Evolutionary conservation across 2,113 vertebrate genomes (phyloP).

Genomic region (Hemiscyllium ocellatum): DNA sequence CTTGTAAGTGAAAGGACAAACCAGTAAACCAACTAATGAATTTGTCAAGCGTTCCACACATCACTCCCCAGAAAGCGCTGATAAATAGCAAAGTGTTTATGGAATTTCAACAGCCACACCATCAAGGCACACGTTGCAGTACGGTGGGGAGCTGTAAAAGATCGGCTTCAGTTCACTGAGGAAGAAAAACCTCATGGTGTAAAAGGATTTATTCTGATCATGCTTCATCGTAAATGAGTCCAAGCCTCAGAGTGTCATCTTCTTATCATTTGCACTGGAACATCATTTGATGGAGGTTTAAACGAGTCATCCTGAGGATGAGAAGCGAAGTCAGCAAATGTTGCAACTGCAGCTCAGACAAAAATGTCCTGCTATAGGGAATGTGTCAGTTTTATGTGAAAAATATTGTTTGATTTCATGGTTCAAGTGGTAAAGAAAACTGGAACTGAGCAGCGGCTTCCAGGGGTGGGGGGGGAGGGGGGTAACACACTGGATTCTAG

Average conservation of each 20-base stretch:
- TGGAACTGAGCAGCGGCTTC: background rate
- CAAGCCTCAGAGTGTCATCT: background rate
- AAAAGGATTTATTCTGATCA: conserved; percentile 7
- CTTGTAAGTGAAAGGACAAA: background rate
- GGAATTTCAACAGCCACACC: background rate
- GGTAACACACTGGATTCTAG: background rate
- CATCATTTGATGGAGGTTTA: background rate
- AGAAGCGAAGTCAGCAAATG: background rate
- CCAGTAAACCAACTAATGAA: background rate
- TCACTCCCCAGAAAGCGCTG: background rate
- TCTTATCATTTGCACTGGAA: background rate
- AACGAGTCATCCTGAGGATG: background rate
- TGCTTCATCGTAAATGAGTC: background rate
- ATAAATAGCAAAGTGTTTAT: background rate
- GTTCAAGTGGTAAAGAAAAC: background rate
- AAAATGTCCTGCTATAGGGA: background rate
- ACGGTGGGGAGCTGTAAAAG: background rate
- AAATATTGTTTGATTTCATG: conserved; percentile 1
- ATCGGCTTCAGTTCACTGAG: background rate
- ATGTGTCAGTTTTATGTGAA: background rate
- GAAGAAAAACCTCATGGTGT: background rate
- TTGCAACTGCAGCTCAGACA: background rate
- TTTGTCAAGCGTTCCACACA: background rate
- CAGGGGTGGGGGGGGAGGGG: background rate
- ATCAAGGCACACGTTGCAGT: background rate